phyloP scores from a whole-genome alignment of 2,888 invertebrate species.

The Drosophila barbarae region DNA sequence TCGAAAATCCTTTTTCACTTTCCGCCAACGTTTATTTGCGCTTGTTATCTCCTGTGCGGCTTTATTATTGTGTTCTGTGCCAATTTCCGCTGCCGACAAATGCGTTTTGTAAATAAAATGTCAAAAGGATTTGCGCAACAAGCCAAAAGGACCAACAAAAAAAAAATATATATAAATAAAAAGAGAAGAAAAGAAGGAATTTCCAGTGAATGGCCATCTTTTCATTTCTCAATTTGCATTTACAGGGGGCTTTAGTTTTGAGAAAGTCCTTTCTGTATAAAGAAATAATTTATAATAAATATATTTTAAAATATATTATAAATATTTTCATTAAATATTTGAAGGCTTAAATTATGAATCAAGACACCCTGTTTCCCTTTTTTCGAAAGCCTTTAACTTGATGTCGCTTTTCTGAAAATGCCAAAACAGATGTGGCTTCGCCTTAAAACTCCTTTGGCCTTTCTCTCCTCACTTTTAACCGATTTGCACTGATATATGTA shows the following conservation, averaged over 20 bases:
- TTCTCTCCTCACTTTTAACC: neutral
- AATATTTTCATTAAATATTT: neutral
- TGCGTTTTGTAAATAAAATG: constrained; percentile 70
- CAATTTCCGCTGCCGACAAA: constrained; percentile 68
- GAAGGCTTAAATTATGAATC: neutral
- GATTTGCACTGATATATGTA: constrained; percentile 13
- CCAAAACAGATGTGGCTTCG: constrained; percentile 51
- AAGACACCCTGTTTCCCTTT: constrained; percentile 19
- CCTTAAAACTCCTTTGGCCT: constrained; percentile 12
- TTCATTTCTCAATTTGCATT: constrained; percentile 46
- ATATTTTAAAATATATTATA: neutral
- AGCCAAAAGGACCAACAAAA: constrained; percentile 32
- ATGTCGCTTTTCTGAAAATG: constrained; percentile 30
- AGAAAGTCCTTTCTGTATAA: neutral
- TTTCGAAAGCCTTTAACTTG: constrained; percentile 16
- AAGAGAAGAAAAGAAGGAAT: constrained; percentile 24
- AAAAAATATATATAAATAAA: constrained; percentile 26
- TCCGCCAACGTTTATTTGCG: constrained; percentile 30
- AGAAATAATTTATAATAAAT: neutral
- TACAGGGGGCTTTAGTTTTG: constrained; percentile 11
- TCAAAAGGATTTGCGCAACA: constrained; percentile 63
- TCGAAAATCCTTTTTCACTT: constrained; percentile 14
- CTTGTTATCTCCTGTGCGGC: constrained; percentile 51
- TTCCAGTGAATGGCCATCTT: constrained; percentile 42
- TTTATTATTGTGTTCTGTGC: constrained; percentile 65